Conservation (phyloP, 2,113 vertebrate genomes). For the Sprattus sprattus region DNA sequence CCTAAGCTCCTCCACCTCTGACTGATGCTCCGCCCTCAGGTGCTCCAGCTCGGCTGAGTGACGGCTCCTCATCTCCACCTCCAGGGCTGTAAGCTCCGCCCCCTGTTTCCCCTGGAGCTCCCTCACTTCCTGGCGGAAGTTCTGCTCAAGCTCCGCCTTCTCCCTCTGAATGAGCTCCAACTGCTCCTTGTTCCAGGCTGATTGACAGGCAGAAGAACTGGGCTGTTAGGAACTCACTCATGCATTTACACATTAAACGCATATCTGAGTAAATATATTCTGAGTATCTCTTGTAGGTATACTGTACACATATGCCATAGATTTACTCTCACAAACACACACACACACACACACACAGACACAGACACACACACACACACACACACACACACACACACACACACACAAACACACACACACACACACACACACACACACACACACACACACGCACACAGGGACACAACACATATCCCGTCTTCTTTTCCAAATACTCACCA, state of each 20-base stretch:
- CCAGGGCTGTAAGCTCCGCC: conserved; percentile 77
- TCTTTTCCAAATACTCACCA: conserved; percentile 72
- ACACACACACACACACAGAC: no score
- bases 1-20: conserved; percentile 79
- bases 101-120: conserved; percentile 81
- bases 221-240: background rate
- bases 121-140: conserved; percentile 79
- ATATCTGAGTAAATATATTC: background rate
- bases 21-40: conserved; percentile 81
- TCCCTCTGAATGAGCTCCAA: conserved; percentile 84
- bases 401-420: background rate
- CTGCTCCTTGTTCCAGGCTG: conserved; percentile 74
- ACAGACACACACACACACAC: no score
- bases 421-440: background rate
- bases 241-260: background rate
- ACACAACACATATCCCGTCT: no score
- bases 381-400: background rate
- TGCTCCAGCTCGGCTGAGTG: conserved; percentile 69
- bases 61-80: conserved; percentile 78
- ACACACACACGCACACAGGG: background rate
- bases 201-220: background rate
- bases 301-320: background rate
- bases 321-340: background rate
- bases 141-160: conserved; percentile 82
- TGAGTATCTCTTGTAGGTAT: no score